Evolutionary conservation across 2,888 invertebrate species (phyloP), one percentile per base, ranked within the genome.

Genomic region (Graphium colonna): DNA sequence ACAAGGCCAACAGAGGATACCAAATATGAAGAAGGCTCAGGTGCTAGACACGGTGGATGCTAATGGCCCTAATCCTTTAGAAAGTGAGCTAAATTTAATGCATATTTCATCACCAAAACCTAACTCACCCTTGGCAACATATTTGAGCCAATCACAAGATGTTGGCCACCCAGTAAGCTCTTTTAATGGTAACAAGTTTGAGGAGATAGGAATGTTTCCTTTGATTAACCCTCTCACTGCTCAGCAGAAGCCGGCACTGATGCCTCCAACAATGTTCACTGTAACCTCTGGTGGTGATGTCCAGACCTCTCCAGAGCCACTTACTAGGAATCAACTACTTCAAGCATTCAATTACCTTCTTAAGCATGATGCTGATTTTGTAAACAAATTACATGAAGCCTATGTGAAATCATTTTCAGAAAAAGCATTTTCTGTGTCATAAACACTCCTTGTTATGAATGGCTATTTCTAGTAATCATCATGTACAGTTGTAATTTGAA

Each of bases 371-470:
- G 92, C 94, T 28, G 95, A 95, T 63, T 98, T 98, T 86, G 93
- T 97, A 31, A 94, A 94, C 72, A 96, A 95, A 80, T 90, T 98
- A 59, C 97, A 98, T 75, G 96, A 97, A 84, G 97, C 96, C 51
- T 98, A 98, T 77, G 94, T 97, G 13, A 95, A 96, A 83, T 95
- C 95, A 28, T 94, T 95, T 71, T 92, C 94, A 73, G 94, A 95
- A 73, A 89, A 89, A 71, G 74, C 86, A 52, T 88, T 82, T 67
- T 88, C 88, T 54, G 88, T 88, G 65, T 89, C 88, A 75, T 89
- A 89, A 84, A 75, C 70, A 72, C 8, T 73, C 65, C 70, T 74
- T 73, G 57, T 73, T 69, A 13, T 62, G 56, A 64, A 71, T 66
- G 65, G 60, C 77, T 75, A 71, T 69, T 66, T 62, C 73, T 65